A percentile compares a stretch with the other conserved stretches of the same genome.
Evolutionary conservation across 2,888 invertebrate species (phyloP).

Genomic region (Vanessa cardui): DNA sequence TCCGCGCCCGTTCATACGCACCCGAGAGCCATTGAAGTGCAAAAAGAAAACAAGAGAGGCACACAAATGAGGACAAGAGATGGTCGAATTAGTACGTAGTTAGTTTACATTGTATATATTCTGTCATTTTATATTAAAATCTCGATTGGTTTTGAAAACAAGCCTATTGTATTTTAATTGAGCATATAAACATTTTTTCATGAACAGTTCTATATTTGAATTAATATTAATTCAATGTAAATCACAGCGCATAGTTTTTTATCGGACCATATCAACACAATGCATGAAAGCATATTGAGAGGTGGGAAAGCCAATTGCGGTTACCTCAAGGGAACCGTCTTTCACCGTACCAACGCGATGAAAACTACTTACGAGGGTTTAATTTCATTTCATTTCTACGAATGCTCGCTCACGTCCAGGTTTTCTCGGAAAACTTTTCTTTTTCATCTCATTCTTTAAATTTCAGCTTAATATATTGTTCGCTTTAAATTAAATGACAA

Average conservation of each 20-base stretch:
- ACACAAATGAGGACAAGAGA: constrained; percentile 51
- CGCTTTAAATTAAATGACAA: background rate
- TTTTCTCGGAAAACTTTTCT: constrained; percentile 12
- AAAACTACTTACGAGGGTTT: constrained; percentile 41
- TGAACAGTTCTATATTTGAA: background rate
- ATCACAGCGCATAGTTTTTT: constrained; percentile 36
- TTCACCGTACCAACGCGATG: constrained; percentile 38
- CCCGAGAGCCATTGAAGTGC: constrained; percentile 72
- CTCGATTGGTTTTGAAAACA: background rate
- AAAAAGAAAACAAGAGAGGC: constrained; percentile 74
- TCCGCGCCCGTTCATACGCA: constrained; percentile 70
- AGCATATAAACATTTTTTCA: too few relatives aligned
- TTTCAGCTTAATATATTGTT: background rate
- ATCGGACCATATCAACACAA: constrained; percentile 32
- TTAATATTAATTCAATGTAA: constrained; percentile 2
- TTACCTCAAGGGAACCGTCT: constrained; percentile 42
- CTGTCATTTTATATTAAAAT: constrained; percentile 15
- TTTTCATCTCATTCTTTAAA: background rate
- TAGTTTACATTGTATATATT: constrained; percentile 32
- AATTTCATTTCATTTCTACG: constrained; percentile 37
- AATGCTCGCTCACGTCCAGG: constrained; percentile 4
- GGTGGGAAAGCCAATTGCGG: constrained; percentile 45
- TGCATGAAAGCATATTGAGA: constrained; percentile 34
- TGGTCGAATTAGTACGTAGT: constrained; percentile 46
- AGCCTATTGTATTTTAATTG: too few relatives aligned